Evolutionary conservation across 2,797 vertebrate species (phyloP).

Genomic region (Diglossa cyanea): DNA sequence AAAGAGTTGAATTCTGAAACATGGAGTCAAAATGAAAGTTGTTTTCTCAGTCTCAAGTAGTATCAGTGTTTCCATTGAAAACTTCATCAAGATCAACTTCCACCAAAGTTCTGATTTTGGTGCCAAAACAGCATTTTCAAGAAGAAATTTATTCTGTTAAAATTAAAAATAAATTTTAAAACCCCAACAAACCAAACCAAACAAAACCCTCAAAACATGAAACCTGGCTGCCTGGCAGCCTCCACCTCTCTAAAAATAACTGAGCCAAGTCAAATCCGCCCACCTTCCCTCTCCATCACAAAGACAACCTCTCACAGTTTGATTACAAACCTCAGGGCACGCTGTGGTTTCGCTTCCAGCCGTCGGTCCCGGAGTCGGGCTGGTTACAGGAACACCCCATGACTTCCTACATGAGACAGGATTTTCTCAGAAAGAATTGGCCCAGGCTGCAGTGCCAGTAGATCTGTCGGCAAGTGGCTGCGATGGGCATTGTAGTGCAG

Average conservation of each 20-base stretch:
- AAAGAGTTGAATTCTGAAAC: conserved; percentile 8
- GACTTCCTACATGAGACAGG: background rate
- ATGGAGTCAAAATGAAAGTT: conserved; percentile 58
- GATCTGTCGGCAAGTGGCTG: background rate
- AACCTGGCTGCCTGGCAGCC: background rate
- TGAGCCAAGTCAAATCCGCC: background rate
- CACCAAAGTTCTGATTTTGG: background rate
- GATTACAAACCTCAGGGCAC: background rate
- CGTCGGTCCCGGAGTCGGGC: background rate
- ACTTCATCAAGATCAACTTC: conserved; percentile 12
- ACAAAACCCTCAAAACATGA: background rate
- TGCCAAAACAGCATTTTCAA: conserved; percentile 21
- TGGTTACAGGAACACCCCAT: conserved; percentile 7
- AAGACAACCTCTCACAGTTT: background rate
- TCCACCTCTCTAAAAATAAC: conserved; percentile 20
- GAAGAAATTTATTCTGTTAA: background rate
- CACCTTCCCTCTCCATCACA: conserved; percentile 19
- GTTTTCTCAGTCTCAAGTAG: conserved; percentile 13
- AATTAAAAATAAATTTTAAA: background rate
- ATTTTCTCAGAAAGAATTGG: conserved; percentile 25
- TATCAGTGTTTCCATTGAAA: conserved; percentile 19
- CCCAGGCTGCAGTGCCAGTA: background rate
- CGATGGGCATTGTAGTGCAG: accelerated
- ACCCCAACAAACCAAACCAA: background rate
- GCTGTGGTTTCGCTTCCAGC: conserved; percentile 16